Base-by-base conservation (phyloP, 2,888 invertebrate species). In the Orthosia gothica region DNA sequence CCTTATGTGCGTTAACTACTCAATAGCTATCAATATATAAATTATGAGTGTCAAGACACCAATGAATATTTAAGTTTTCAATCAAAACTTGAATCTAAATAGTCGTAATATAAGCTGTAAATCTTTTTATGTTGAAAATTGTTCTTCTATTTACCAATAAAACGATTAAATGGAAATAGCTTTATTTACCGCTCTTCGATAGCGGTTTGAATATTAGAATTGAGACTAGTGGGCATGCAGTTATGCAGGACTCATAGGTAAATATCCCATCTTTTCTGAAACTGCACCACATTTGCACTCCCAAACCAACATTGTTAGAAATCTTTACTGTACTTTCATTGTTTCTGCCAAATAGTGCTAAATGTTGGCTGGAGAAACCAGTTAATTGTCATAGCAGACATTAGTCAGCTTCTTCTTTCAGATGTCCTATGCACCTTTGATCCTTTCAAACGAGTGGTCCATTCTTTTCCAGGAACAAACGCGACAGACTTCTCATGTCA, bases 21-120 rank as follows among this genome's bases (percentile, higher is more conserved):
- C 5, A 0, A 52, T 55, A 4, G 0, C 18, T 45, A 26, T 26
- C 18, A 50, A 71, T 50, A 16, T 61, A 45, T 15, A 47, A 61
- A 45, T 71, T 9, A 18, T n/a, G 40, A 40, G 59, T 4, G 18
- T 55, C 59, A 20, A 11, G 40, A 61, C 23, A 55, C 3, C 70
- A 54, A 49, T 70, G n/a, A 78, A 69, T 49, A 59, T 78, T 47
- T 49, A 47, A 69, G 15, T 59, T 78, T 78, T 70, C 58, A 59
- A 75, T 69, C 70, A 16, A 32, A 58, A 69, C 16, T 52, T 13
- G n/a, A 40, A 59, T 59, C 7, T 0, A 47, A 52, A 67, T 52
- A 16, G 32, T 59, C 32, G 23, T 59, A 13, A 47, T 16, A 49
- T 16, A 2, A 12, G 18, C 18, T 2, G 13, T 74, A 45, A 57